Evolutionary conservation across 1,140 invertebrate genomes (phyloP).

Genomic region (Myzus persicae): DNA sequence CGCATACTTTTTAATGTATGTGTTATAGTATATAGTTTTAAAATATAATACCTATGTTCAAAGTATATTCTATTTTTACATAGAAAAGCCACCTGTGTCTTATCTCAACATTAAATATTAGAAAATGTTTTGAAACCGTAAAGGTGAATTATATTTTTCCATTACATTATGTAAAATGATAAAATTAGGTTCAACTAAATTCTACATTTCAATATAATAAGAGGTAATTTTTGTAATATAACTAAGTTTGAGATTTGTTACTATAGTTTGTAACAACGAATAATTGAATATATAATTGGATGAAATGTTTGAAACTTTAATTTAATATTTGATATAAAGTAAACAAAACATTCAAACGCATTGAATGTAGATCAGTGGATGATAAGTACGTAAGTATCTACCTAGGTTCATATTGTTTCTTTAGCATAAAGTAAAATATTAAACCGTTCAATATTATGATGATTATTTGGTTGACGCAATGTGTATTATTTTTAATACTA

Average conservation of each 20-base stretch:
- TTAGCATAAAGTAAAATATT: no score
- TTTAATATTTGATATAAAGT: not conserved
- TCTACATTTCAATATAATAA: not conserved
- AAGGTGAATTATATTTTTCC: not conserved
- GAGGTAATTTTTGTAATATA: not conserved
- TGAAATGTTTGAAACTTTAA: not conserved
- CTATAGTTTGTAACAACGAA: not conserved
- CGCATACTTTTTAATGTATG: not conserved
- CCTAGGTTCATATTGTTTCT: no score
- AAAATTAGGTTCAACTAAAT: not conserved
- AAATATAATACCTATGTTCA: not conserved
- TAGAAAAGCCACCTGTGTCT: not conserved
- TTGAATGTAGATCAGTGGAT: no score
- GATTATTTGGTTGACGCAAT: no score
- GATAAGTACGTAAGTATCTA: no score
- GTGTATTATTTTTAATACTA: no score
- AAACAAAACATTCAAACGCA: not conserved
- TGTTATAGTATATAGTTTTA: not conserved
- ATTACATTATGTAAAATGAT: not conserved
- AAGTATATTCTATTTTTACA: not conserved
- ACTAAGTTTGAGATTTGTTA: not conserved
- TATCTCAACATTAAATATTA: not conserved
- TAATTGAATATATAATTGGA: not conserved
- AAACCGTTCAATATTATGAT: no score
- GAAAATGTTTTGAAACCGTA: not conserved